Percentiles rank a stretch among this genome's conserved stretches.
Evolutionary conservation across 2,888 invertebrate species (phyloP).

Genomic region (Cantharis rustica): DNA sequence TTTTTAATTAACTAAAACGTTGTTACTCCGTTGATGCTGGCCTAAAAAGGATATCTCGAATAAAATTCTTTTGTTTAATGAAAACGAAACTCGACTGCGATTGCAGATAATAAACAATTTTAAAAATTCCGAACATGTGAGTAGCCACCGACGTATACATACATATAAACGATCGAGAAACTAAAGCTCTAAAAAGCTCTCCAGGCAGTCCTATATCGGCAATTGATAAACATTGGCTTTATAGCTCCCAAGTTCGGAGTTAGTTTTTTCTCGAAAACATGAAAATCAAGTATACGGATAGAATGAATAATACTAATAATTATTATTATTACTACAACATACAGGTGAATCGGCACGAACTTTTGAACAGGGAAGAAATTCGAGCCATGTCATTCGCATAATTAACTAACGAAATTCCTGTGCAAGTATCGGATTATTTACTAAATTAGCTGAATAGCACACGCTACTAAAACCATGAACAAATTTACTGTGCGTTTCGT

Average conservation of each 20-base stretch:
- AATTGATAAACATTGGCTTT: neutral
- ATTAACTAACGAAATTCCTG: neutral
- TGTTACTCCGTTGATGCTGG: no score
- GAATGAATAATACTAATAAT: neutral
- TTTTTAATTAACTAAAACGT: no score
- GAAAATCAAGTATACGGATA: neutral
- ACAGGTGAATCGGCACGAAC: neutral
- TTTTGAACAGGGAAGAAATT: neutral
- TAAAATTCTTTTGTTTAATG: neutral
- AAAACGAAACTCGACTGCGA: neutral
- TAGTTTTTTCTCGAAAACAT: neutral
- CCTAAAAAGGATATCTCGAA: no score
- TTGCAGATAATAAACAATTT: neutral
- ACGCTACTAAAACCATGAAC: neutral
- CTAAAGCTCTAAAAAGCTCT: neutral
- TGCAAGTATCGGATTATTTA: neutral
- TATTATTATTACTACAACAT: neutral
- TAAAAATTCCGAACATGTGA: neutral
- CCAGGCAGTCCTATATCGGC: neutral
- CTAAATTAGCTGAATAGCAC: neutral
- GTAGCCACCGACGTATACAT: neutral
- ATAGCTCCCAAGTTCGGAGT: neutral
- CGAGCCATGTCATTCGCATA: neutral
- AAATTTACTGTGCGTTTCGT: neutral
- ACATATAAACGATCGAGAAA: neutral